A percentile compares a stretch with the other conserved stretches of the same genome.
phyloP scores from a whole-genome alignment of 2,113 vertebrate species.

The Engraulis encrasicolus region DNA sequence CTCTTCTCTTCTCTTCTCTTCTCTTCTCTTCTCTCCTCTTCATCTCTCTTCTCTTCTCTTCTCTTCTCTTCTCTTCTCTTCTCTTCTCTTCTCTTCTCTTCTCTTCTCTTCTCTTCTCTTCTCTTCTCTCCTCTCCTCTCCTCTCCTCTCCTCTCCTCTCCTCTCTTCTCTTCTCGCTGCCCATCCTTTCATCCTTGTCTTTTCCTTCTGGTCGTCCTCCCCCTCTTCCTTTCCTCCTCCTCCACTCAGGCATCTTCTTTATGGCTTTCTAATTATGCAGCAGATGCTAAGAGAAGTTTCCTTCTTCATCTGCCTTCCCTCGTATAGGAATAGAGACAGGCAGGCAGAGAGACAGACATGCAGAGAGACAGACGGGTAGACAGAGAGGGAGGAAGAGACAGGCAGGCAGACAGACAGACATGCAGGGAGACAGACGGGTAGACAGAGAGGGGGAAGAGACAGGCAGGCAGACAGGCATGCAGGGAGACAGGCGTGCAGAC shows the following conservation, averaged over 20 bases:
- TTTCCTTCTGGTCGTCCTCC: too few relatives aligned
- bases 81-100: too few relatives aligned
- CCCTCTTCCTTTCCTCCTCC: too few relatives aligned
- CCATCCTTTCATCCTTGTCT: too few relatives aligned
- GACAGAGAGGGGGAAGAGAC: not conserved
- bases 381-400: not conserved
- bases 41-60: too few relatives aligned
- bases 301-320: not conserved
- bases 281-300: not conserved
- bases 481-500: not conserved
- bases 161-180: too few relatives aligned
- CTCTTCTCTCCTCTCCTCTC: slow-evolving; percentile 7
- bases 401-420: not conserved
- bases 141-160: too few relatives aligned
- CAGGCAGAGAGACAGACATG: not conserved
- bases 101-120: not conserved
- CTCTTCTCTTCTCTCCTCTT: not conserved
- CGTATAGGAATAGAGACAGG: not conserved
- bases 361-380: not conserved
- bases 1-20: not conserved
- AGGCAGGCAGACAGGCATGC: too few relatives aligned
- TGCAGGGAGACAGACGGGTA: not conserved
- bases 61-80: too few relatives aligned
- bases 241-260: slow-evolving; percentile 61
- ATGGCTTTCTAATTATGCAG: slow-evolving; percentile 66